Evolutionary conservation across 2,113 vertebrate species (phyloP), one percentile per base, ranked within the genome.

Genomic region (Coptodon bakossiorum): DNA sequence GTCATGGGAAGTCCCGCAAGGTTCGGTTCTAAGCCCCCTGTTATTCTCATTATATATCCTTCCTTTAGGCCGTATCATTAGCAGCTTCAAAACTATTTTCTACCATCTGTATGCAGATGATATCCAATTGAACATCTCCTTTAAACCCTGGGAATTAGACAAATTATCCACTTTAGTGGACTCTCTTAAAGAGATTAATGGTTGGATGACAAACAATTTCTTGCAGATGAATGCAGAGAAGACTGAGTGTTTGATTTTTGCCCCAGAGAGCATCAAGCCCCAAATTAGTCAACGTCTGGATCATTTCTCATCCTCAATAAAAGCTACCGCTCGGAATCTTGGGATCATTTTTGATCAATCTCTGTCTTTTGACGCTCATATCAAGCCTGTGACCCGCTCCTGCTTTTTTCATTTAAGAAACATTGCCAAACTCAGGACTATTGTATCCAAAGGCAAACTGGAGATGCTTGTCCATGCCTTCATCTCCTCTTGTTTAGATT

Each of bases 21-120:
- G 50, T 53, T 53, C 0, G 0, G 0, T n/a, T 53, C 19, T 22
- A 53, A 22, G 5, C 52, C 19, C 9, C 19, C 2, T n/a, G n/a
- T n/a, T n/a, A n/a, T n/a, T n/a, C n/a, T n/a, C n/a, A n/a, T n/a
- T n/a, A n/a, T n/a, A n/a, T n/a, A n/a, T n/a, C n/a, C n/a, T n/a
- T n/a, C n/a, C n/a, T n/a, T n/a, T n/a, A n/a, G n/a, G n/a, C n/a
- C n/a, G n/a, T n/a, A n/a, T n/a, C n/a, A n/a, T n/a, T n/a, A n/a
- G n/a, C n/a, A n/a, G n/a, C n/a, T n/a, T n/a, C n/a, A n/a, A n/a
- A n/a, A n/a, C n/a, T n/a, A n/a, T n/a, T 53, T 53, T 9, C 50
- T 6, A 53, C 17, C 5, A 53, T n/a, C 19, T 53, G 50, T 53
- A 53, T 53, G 9, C 9, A 53, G 5, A 6, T 53, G 19, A n/a